Percentiles rank a stretch among this genome's conserved stretches.
These are phyloP conservation scores for Lordiphosa stackelbergi DNA, from an alignment of 1,140 invertebrate genomes.

Conservation along the genomic window DNA sequence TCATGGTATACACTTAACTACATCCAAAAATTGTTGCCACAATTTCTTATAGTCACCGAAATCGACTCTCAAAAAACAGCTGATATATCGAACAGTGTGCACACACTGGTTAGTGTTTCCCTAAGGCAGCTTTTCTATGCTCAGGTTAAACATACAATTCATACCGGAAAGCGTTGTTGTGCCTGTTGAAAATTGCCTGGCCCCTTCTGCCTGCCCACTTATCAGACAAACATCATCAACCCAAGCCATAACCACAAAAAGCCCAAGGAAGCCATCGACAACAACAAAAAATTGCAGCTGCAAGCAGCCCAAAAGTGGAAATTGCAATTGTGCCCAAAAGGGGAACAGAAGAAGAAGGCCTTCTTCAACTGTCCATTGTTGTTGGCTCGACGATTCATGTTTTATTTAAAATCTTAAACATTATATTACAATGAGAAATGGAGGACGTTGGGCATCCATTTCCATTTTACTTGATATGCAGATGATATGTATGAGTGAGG, in stretches of 20 bases:
- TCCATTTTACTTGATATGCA: conserved; percentile 57
- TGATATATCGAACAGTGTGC: too few relatives aligned
- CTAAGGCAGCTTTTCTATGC: too few relatives aligned
- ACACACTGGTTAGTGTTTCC: too few relatives aligned
- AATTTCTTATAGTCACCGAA: too few relatives aligned
- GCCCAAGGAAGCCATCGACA: conserved; percentile 16
- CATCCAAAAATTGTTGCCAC: too few relatives aligned
- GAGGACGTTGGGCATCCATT: conserved; percentile 31
- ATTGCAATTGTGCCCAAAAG: conserved; percentile 63
- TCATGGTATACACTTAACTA: too few relatives aligned
- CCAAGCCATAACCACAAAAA: conserved; percentile 26
- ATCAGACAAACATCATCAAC: conserved; percentile 61
- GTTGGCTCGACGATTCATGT: conserved; percentile 43
- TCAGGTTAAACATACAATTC: too few relatives aligned
- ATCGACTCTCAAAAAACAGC: too few relatives aligned
- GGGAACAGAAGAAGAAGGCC: conserved; percentile 4
- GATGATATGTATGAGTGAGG: conserved; percentile 28
- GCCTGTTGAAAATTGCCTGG: conserved; percentile 44
- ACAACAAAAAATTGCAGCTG: conserved; percentile 31
- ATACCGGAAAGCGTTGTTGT: too few relatives aligned
- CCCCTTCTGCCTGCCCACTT: conserved; percentile 32
- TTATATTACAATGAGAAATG: conserved; percentile 61
- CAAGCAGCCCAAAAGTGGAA: conserved; percentile 57
- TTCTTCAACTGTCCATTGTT: conserved; percentile 31
- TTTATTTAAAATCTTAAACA: conserved; percentile 64